phyloP scores from a whole-genome alignment of 2,888 invertebrate species.

The Campoplex capitator region DNA sequence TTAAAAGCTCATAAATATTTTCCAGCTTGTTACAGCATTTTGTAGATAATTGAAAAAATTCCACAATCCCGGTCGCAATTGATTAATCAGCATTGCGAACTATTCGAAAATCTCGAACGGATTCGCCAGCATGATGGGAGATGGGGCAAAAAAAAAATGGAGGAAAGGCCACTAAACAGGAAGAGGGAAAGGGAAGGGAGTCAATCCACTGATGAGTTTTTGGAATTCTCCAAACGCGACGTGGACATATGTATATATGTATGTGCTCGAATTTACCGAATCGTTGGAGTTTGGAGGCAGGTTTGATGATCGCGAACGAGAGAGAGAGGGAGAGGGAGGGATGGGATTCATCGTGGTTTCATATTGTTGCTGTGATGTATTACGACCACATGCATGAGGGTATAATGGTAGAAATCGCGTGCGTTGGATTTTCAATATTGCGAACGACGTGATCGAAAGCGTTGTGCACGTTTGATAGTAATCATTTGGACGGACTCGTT shows the following conservation, averaged over 20 bases:
- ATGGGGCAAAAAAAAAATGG: background rate
- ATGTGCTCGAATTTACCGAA: conserved; percentile 32
- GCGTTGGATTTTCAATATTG: conserved; percentile 60
- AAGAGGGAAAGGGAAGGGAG: conserved; percentile 59
- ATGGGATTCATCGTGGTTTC: conserved; percentile 52
- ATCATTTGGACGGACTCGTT: conserved; percentile 41
- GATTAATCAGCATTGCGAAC: conserved; percentile 14
- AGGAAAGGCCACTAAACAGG: conserved; percentile 21
- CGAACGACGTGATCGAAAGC: conserved; percentile 40
- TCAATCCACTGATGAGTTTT: conserved; percentile 65
- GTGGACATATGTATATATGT: conserved; percentile 9
- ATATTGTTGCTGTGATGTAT: conserved; percentile 42
- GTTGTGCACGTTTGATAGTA: conserved; percentile 38
- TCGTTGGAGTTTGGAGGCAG: conserved; percentile 36
- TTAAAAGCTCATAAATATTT: background rate
- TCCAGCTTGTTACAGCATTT: background rate
- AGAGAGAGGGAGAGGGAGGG: background rate
- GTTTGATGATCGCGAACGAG: conserved; percentile 47
- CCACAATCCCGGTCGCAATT: background rate
- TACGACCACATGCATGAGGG: conserved; percentile 17
- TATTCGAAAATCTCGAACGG: background rate
- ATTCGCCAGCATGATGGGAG: background rate
- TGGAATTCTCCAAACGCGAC: conserved; percentile 52
- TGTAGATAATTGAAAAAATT: background rate
- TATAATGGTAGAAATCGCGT: conserved; percentile 34